A percentile compares a stretch with the other conserved stretches of the same genome.
Evolutionary conservation across 2,888 invertebrate genomes (phyloP).

Genomic region (Pelosia muscerda): DNA sequence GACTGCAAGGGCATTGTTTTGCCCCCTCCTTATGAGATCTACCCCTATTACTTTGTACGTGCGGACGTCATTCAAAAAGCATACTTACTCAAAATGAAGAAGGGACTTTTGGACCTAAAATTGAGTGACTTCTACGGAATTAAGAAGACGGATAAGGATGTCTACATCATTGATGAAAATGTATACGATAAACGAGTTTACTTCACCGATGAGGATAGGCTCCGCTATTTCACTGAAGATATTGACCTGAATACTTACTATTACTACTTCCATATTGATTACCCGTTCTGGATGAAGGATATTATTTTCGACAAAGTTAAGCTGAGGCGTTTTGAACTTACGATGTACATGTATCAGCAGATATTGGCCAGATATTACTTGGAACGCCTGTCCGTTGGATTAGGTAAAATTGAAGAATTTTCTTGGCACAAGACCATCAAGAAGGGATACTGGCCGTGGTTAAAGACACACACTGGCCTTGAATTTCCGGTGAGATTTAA

Average conservation of each 20-base stretch:
- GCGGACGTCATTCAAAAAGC: conserved; percentile 88
- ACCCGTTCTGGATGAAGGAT: conserved; percentile 88
- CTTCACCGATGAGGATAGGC: conserved; percentile 84
- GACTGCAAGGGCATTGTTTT: conserved; percentile 83
- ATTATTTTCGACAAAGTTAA: conserved; percentile 71
- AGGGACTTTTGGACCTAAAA: conserved; percentile 77
- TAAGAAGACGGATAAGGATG: conserved; percentile 79
- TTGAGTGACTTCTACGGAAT: conserved; percentile 85
- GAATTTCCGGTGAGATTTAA: conserved; percentile 84
- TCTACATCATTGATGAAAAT: conserved; percentile 89
- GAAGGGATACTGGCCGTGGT: conserved; percentile 87
- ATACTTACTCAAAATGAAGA: conserved; percentile 83
- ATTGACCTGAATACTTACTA: conserved; percentile 88
- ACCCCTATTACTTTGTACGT: conserved; percentile 90
- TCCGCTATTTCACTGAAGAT: conserved; percentile 89
- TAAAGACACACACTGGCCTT: conserved; percentile 85
- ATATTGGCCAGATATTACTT: conserved; percentile 88
- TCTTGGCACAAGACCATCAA: conserved; percentile 77
- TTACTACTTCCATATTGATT: conserved; percentile 87
- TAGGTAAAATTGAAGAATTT: conserved; percentile 79
- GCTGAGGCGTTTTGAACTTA: conserved; percentile 84
- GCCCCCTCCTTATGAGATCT: conserved; percentile 87
- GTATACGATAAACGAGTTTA: conserved; percentile 86
- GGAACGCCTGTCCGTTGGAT: conserved; percentile 83
- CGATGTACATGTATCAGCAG: conserved; percentile 88